Evolutionary conservation across 2,113 vertebrate genomes (phyloP).

Genomic region (Sinocyclocheilus anshuiensis): DNA sequence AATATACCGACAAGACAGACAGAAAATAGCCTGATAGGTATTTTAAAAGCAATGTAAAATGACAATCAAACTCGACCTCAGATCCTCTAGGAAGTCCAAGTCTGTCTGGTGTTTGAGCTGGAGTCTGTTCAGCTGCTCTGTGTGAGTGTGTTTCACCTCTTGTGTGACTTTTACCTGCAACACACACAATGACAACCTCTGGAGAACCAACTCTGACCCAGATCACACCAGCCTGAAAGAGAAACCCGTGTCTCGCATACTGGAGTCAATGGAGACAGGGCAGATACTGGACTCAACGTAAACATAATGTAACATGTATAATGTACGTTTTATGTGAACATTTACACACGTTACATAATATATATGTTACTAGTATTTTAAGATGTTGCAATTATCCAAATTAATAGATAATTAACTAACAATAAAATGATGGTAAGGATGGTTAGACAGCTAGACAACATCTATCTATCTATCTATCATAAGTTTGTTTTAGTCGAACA

Average conservation of each 20-base stretch:
- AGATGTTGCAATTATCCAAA: too few relatives aligned
- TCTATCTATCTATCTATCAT: not conserved
- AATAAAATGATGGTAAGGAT: not conserved
- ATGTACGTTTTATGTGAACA: not conserved
- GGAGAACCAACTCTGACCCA: not conserved
- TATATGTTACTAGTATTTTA: too few relatives aligned
- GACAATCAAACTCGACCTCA: conserved; percentile 82
- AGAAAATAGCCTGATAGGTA: not conserved
- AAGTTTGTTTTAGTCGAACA: not conserved
- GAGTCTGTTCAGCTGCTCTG: conserved; percentile 91
- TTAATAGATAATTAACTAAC: too few relatives aligned
- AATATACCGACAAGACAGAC: not conserved
- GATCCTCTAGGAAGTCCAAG: conserved; percentile 95
- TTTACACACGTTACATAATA: too few relatives aligned
- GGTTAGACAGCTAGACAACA: not conserved
- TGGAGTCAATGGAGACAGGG: too few relatives aligned
- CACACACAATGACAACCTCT: not conserved
- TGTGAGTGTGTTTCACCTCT: conserved; percentile 92
- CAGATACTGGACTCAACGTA: not conserved
- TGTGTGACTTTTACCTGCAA: conserved; percentile 92
- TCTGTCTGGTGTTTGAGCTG: conserved; percentile 95
- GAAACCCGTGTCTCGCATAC: not conserved
- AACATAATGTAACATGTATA: not conserved
- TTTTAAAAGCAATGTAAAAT: not conserved
- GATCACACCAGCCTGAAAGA: not conserved